phyloP scores from a whole-genome alignment of 2,113 vertebrate species.

The Limanda limanda region DNA sequence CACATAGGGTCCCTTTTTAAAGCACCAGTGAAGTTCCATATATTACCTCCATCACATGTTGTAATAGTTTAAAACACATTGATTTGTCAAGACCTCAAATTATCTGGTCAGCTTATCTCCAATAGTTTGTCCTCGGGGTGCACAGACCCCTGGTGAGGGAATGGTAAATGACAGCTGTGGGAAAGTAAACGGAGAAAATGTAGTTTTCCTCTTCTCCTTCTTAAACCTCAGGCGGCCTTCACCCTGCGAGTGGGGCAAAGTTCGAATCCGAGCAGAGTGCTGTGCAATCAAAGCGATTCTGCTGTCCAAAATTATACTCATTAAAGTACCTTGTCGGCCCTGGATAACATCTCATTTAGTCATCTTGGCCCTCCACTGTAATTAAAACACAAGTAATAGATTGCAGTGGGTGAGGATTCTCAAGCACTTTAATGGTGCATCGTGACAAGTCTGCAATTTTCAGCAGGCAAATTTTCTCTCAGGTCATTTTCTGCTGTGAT shows the following conservation, averaged over 20 bases:
- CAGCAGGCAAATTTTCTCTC: background rate
- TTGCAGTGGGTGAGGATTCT: constrained; percentile 24
- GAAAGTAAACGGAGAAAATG: constrained; percentile 8
- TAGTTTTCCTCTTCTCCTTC: background rate
- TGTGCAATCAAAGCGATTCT: constrained; percentile 38
- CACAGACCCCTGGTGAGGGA: background rate
- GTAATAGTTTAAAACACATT: constrained; percentile 11
- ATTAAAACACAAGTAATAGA: constrained; percentile 38
- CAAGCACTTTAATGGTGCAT: constrained; percentile 22
- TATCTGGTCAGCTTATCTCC: background rate
- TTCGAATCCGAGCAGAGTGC: constrained; percentile 20
- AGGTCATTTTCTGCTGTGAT: constrained; percentile 18
- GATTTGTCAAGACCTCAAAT: background rate
- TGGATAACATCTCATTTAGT: constrained; percentile 46
- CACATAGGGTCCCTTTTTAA: too few species aligned
- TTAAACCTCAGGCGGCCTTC: background rate
- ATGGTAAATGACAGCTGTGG: background rate
- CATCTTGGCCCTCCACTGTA: constrained; percentile 32
- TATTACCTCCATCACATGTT: background rate
- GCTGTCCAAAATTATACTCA: constrained; percentile 45
- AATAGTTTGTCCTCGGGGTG: background rate
- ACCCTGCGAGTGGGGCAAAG: constrained; percentile 16
- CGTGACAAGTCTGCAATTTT: constrained; percentile 31
- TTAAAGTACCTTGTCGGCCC: constrained; percentile 36
- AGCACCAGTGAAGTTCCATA: too few species aligned